These are phyloP conservation scores for Martes martes DNA, from an alignment of 2,113 vertebrate genomes.

Conservation along the genomic window DNA sequence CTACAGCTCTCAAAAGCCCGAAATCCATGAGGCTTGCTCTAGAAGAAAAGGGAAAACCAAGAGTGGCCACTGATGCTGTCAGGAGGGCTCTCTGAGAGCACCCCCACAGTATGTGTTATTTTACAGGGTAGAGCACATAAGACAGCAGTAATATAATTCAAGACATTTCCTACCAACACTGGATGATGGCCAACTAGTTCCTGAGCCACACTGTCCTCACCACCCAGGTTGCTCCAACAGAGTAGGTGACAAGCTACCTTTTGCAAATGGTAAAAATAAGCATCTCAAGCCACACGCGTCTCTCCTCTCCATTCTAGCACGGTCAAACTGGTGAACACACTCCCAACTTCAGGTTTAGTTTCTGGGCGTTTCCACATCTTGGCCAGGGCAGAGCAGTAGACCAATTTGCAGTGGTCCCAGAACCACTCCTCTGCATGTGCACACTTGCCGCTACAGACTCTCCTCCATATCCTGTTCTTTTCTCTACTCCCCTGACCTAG, in stretches of 20 bases:
- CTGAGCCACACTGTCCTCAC: not conserved
- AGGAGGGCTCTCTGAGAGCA: not conserved
- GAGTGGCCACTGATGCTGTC: not conserved
- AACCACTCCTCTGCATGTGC: not conserved
- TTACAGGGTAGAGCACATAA: not conserved
- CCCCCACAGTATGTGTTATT: not conserved
- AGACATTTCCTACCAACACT: not conserved
- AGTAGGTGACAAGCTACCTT: not conserved
- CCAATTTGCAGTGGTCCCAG: not conserved
- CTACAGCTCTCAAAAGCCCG: not conserved
- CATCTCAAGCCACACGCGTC: not conserved
- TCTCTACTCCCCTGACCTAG: not conserved
- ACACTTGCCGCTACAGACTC: not conserved
- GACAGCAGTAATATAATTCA: not conserved
- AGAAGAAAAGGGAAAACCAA: not conserved
- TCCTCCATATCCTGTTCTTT: not conserved
- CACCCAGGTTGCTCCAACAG: not conserved
- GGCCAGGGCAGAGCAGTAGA: not conserved
- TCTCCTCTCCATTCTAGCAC: not conserved
- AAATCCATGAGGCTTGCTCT: too few species aligned
- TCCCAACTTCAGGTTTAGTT: not conserved
- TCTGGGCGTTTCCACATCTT: not conserved
- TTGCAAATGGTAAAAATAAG: not conserved
- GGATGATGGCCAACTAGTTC: not conserved
- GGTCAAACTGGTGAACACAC: not conserved